These are phyloP conservation scores for Ceratitis capitata DNA, from an alignment of 1,140 invertebrate species.

Conservation along the genomic window DNA sequence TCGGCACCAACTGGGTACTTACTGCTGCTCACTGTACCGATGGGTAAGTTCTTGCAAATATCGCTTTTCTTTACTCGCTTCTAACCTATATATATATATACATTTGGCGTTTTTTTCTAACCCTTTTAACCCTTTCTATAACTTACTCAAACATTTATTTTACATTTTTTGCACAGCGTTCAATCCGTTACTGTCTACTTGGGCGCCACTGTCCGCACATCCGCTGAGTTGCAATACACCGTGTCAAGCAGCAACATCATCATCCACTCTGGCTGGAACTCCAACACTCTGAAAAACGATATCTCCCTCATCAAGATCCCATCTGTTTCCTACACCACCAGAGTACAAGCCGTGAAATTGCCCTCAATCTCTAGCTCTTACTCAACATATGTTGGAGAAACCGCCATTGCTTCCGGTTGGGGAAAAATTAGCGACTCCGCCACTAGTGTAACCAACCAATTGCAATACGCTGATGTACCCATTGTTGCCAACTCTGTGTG, in stretches of 20 bases:
- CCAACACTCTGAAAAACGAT: constrained; percentile 50
- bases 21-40: constrained; percentile 72
- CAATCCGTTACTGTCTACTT: not conserved
- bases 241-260: not conserved
- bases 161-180: not conserved
- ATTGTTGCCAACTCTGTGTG: constrained; percentile 47
- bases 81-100: too few relatives aligned
- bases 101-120: too few relatives aligned
- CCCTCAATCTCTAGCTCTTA: constrained; percentile 51
- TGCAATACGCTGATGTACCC: constrained; percentile 42
- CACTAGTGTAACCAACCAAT: not conserved
- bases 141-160: not conserved
- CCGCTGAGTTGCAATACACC: not conserved
- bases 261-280: not conserved
- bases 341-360: constrained; percentile 41
- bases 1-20: constrained; percentile 68
- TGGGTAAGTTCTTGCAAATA: constrained; percentile 51
- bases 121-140: not conserved
- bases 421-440: constrained; percentile 48
- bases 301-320: constrained; percentile 57
- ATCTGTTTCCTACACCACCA: constrained; percentile 35
- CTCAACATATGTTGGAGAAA: constrained; percentile 49
- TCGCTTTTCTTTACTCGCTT: too few relatives aligned
- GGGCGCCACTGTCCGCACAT: not conserved
- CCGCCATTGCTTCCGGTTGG: constrained; percentile 54